These are phyloP conservation scores for Manis javanica DNA, from an alignment of 2,797 vertebrate species.

Conservation along the genomic window DNA sequence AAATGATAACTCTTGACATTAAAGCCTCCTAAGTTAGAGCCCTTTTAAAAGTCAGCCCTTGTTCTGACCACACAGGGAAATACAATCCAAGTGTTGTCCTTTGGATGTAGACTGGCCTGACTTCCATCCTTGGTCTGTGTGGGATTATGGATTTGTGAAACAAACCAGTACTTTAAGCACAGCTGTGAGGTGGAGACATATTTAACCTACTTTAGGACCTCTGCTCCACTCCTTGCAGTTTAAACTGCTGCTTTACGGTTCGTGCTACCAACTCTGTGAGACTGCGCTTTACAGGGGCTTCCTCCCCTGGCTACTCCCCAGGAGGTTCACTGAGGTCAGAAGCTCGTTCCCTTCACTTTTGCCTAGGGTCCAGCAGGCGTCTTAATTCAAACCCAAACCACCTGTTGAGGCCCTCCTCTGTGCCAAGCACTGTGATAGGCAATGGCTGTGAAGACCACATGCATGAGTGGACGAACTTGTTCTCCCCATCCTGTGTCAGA, in stretches of 20 bases:
- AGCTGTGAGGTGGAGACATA: neutral
- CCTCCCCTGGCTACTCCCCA: neutral
- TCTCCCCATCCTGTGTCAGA: neutral
- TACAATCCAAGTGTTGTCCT: neutral
- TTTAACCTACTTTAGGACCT: constrained; percentile 68
- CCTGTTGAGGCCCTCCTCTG: neutral
- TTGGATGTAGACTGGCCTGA: neutral
- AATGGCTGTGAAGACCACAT: neutral
- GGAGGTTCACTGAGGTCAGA: neutral
- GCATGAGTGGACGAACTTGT: neutral
- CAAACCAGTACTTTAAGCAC: neutral
- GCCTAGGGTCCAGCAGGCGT: neutral
- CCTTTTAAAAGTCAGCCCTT: neutral
- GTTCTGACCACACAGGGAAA: neutral
- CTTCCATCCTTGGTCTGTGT: neutral
- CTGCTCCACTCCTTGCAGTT: neutral
- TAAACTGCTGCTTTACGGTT: neutral
- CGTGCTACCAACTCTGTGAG: neutral
- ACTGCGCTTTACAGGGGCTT: neutral
- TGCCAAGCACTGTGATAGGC: neutral
- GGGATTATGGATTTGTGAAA: neutral
- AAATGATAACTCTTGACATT: neutral
- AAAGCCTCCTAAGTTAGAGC: neutral
- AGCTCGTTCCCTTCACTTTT: neutral
- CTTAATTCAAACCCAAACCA: neutral